Percentiles rank a stretch among this genome's conserved stretches.
These are phyloP conservation scores for Takifugu bimaculatus DNA, from an alignment of 2,113 vertebrate genomes.

Conservation along the genomic window DNA sequence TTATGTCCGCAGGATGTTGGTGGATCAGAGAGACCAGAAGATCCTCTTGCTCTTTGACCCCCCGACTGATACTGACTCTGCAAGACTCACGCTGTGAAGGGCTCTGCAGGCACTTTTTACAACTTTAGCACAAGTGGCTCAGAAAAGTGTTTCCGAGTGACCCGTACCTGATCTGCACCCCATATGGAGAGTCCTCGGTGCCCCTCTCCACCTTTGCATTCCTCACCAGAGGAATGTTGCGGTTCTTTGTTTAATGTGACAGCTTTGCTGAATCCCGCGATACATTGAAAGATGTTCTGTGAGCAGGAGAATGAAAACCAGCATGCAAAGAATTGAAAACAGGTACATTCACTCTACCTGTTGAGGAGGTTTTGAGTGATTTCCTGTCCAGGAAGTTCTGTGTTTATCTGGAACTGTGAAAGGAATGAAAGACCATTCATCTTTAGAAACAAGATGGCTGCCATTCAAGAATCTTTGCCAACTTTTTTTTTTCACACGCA, in stretches of 20 bases:
- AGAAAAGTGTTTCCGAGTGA: conserved; percentile 43
- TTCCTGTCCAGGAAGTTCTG: too few species aligned
- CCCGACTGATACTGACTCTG: conserved; percentile 43
- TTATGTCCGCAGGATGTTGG: conserved; percentile 37
- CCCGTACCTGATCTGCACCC: conserved; percentile 36
- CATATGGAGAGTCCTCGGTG: conserved; percentile 27
- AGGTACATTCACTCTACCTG: too few species aligned
- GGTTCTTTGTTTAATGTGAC: background rate
- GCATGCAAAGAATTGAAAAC: too few species aligned
- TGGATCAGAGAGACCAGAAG: conserved; percentile 28
- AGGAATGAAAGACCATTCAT: too few species aligned
- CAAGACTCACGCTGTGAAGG: conserved; percentile 52
- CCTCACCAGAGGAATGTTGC: conserved; percentile 17
- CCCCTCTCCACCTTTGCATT: conserved; percentile 27
- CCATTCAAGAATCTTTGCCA: background rate
- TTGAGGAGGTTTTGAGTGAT: too few species aligned
- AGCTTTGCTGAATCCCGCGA: background rate
- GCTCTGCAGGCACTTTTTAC: conserved; percentile 48
- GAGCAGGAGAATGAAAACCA: too few species aligned
- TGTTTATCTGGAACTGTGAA: too few species aligned
- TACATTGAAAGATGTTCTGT: too few species aligned
- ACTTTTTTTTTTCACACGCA: background rate
- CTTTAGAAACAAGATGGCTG: background rate
- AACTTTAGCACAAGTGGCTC: conserved; percentile 44
- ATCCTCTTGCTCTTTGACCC: conserved; percentile 57